Base-by-base conservation (phyloP, 2,888 invertebrate species). In the Pollenia griseotomentosa region DNA sequence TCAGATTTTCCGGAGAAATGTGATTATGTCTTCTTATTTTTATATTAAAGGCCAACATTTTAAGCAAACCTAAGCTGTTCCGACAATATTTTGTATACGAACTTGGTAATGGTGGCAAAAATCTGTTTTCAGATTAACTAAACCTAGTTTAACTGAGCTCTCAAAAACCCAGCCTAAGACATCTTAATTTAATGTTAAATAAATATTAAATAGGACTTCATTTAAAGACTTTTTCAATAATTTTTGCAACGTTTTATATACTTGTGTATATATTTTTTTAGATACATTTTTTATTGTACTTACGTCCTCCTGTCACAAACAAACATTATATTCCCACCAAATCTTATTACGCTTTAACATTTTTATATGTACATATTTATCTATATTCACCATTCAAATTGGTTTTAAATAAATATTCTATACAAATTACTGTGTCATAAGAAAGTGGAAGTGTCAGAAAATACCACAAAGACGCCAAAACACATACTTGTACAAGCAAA, bases 381-480 rank as follows among this genome's bases (percentile, higher is more conserved):
- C 66, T 48, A 48, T 23, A 66, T 66, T 51, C 23, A 46, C 16
- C 61, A 83, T 70, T 70, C 33, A 44, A n/a, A 71, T 65, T 55
- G 51, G 42, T 48, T 65, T 57, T 23, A 16, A 51, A 74, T 59
- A 44, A 78, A 65, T 73, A 78, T 48, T 66, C 51, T 42, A 66
- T 79, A 44, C 59, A 78, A 83, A 83, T 83, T 78, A 73, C 78
- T 79, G 65, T 83, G 59, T 73, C 65, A 66, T 44, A 53, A 57
- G 42, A 73, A 73, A 73, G 65, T 83, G 40, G 74, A 84, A 80
- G 84, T 84, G 85, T 71, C 82, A 71, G 44, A 71, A 74, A 55
- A 46, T 33, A 46, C 44, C 53, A 55, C 19, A 53, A 44, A 42
- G 14, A 46, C 14, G 23, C 65, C 55, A 7, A 55, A 33, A 66